Base-by-base conservation (phyloP, 2,888 invertebrate genomes). In the Thymelicus acteon region DNA sequence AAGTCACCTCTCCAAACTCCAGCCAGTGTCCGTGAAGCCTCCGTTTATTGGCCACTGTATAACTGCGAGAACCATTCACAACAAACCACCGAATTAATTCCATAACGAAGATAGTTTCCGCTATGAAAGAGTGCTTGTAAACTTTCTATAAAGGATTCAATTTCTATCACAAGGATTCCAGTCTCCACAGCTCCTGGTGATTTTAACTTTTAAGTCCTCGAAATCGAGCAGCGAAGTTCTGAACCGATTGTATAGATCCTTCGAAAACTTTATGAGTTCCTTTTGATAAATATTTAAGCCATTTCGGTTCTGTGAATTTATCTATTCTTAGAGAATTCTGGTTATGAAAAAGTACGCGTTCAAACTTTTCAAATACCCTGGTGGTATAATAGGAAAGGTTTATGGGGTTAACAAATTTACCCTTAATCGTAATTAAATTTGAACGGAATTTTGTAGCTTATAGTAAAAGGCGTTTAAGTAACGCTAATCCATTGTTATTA, bases 271-370 rank as follows among this genome's bases (percentile, higher is more conserved):
- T 60, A 65, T 64, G 49, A 65, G 60, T 65, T 71, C 65, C 64
- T 71, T 70, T 71, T 71, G 64, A 65, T 71, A 71, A 71, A 71
- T 71, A 71, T 71, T 71, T 71, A 71, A 71, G 64, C 70, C 52
- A 52, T 24, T 47, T 39, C 31, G 64, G 40, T 64, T 40, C 52
- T 49, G 12, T 64, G 63, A 47, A 49, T 58, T 40, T 58, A 6
- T 63, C 48, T 48, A 48, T 69, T 69, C 54, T 69, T 48, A 37
- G 31, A 58, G 24, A 54, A 19, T 5, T 24, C 44, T 54, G 19
- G 54, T 24, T 24, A 54, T 24, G 54, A 54, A 54, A 15, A 39
- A 58, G 31, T 57, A 31, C n/a, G 37, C n/a, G n/a, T 39, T 12
- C 10, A 54, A 54, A 24, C 54, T 24, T 24, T 54, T 54, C 7